phyloP scores from a whole-genome alignment of 2,888 invertebrate species.

The Pandemis cinnamomeana region DNA sequence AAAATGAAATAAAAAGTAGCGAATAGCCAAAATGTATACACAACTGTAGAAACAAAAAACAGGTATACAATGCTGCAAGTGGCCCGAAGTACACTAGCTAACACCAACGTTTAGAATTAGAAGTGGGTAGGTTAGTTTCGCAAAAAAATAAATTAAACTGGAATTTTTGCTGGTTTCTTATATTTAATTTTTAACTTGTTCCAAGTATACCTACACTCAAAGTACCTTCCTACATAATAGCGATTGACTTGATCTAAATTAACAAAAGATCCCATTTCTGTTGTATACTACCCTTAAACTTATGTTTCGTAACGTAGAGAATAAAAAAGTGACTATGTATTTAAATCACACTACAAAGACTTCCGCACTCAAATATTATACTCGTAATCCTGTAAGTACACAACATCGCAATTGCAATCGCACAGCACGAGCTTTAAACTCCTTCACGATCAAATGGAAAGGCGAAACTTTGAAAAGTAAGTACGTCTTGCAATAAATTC shows the following conservation, averaged over 20 bases:
- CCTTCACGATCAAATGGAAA: conserved; percentile 16
- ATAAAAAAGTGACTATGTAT: not conserved
- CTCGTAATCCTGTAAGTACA: conserved; percentile 17
- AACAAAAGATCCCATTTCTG: not conserved
- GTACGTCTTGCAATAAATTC: not conserved
- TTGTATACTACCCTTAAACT: not conserved
- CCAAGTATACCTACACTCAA: not conserved
- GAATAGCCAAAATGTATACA: too few relatives aligned
- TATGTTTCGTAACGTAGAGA: not conserved
- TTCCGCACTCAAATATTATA: not conserved
- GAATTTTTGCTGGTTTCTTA: not conserved
- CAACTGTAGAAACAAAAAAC: too few relatives aligned
- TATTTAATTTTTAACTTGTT: not conserved
- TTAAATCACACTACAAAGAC: conserved; percentile 5
- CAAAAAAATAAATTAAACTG: not conserved
- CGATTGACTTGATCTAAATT: not conserved
- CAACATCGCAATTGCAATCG: conserved; percentile 73
- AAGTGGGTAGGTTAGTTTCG: not conserved
- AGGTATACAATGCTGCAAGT: too few relatives aligned
- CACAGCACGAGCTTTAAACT: conserved; percentile 57
- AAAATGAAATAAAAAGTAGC: too few relatives aligned
- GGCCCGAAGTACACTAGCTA: not conserved
- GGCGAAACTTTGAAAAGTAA: conserved; percentile 17
- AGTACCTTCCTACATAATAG: not conserved
- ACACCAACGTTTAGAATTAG: not conserved